phyloP scores from a whole-genome alignment of 1,140 invertebrate genomes.

The Cotesia typhae region DNA sequence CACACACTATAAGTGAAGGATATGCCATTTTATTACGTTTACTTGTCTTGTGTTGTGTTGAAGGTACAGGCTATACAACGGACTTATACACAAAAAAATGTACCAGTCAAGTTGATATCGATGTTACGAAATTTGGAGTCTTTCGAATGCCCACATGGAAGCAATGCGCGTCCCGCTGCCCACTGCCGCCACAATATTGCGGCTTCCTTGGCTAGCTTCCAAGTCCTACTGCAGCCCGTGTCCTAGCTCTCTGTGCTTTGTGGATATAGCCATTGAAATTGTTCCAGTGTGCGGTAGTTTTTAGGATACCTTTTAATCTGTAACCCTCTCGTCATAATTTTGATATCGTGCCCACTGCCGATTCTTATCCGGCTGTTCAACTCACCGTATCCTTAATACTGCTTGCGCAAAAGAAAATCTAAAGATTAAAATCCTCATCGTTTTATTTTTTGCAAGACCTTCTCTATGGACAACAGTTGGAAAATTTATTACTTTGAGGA shows the following conservation, averaged over 20 bases:
- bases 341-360: neutral
- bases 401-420: neutral
- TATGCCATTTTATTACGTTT: neutral
- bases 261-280: neutral
- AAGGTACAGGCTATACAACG: neutral
- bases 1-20: too few species aligned
- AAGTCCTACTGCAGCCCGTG: conserved; percentile 29
- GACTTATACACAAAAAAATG: conserved; percentile 5
- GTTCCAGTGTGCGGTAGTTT: conserved; percentile 8
- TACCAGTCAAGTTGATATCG: conserved; percentile 22
- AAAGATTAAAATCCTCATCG: neutral
- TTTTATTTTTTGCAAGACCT: neutral
- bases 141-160: conserved; percentile 11
- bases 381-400: neutral
- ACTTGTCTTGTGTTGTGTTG: neutral
- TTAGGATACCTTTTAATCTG: conserved; percentile 32
- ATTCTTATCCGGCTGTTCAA: conserved; percentile 4
- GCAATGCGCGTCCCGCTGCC: conserved; percentile 15
- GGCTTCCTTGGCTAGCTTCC: conserved; percentile 24
- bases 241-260: conserved; percentile 9
- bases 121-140: conserved; percentile 10
- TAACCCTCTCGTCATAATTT: conserved; percentile 14
- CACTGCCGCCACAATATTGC: conserved; percentile 37
- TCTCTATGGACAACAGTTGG: too few species aligned
- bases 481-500: too few species aligned